Conservation (phyloP, 2,113 vertebrate species). For the Cyanoderma ruficeps region DNA sequence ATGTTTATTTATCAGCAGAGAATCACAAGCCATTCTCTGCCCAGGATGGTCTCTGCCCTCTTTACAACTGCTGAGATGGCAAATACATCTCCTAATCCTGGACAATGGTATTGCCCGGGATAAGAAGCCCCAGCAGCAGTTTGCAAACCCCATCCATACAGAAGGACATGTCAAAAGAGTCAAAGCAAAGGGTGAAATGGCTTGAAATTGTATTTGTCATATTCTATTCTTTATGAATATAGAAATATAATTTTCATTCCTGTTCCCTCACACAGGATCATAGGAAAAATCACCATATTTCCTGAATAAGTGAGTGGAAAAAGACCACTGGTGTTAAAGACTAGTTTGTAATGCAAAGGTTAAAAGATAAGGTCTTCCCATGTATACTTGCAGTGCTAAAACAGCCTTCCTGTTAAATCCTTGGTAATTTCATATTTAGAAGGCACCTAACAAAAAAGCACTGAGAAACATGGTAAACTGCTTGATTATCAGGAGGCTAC, state of each 20-base stretch:
- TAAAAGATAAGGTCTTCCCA: background rate
- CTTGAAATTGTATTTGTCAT: background rate
- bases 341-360: background rate
- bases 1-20: constrained; percentile 55
- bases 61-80: background rate
- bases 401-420: background rate
- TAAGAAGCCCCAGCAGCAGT: background rate
- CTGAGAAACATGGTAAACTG: background rate
- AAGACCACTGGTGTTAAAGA: background rate
- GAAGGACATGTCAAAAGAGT: background rate
- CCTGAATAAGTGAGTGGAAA: background rate
- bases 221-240: background rate
- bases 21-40: background rate
- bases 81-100: background rate
- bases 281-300: background rate
- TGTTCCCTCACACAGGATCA: background rate
- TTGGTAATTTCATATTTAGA: background rate
- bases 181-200: background rate
- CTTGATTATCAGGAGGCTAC: background rate
- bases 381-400: background rate
- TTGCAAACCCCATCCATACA: background rate
- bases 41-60: background rate
- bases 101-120: background rate
- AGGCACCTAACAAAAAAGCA: background rate
- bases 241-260: background rate